A percentile compares a stretch with the other conserved stretches of the same genome.
Conservation (phyloP, 2,113 vertebrate genomes). For the Coturnix japonica region DNA sequence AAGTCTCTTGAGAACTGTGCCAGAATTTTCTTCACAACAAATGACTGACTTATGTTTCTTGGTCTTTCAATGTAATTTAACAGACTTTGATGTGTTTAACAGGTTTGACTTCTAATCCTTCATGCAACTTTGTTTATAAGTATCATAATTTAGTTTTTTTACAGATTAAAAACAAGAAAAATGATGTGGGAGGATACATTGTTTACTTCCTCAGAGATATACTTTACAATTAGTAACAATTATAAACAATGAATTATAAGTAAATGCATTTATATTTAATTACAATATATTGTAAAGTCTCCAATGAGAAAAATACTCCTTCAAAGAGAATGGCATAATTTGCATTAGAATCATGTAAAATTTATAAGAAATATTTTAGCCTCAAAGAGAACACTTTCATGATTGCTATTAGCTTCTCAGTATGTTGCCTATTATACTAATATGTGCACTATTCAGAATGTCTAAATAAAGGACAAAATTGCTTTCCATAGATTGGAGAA, state of each 20-base stretch:
- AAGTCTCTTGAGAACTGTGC: neutral
- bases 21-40: neutral
- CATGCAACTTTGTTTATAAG: neutral
- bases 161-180: neutral
- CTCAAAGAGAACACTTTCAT: constrained; percentile 7
- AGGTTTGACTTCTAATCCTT: neutral
- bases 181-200: neutral
- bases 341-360: constrained; percentile 15
- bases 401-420: constrained; percentile 58
- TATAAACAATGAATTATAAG: neutral
- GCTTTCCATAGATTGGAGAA: constrained; percentile 35
- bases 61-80: neutral
- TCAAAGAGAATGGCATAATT: neutral
- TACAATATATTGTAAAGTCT: neutral
- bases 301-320: neutral
- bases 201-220: neutral
- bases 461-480: constrained; percentile 59
- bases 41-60: neutral
- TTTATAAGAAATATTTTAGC: constrained; percentile 22
- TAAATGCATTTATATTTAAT: constrained; percentile 14
- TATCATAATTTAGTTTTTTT: neutral
- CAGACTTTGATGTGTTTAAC: neutral
- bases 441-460: constrained; percentile 49
- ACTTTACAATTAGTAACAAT: neutral
- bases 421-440: constrained; percentile 57